Evolutionary conservation across 2,797 vertebrate species (phyloP), one percentile per base, ranked within the genome.

Genomic region (Dendrocincla fuliginosa): DNA sequence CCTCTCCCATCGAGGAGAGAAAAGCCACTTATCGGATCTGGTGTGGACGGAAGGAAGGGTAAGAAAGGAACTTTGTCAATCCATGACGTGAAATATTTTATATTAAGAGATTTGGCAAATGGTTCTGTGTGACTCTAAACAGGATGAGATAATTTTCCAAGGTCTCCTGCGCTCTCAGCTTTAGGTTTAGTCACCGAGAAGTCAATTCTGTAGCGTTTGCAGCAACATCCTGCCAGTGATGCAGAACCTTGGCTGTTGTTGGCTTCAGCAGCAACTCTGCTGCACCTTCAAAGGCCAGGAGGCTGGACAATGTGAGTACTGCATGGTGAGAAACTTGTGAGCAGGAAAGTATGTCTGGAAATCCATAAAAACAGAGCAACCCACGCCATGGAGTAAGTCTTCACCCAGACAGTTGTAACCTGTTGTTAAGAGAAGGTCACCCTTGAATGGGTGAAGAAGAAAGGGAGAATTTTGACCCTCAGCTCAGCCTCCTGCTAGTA

Each of bases 1-100:
- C 22, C 63, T 82, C 76, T 93, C 68, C 76, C 67, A 2, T 35
- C 2, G 4, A 52, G 80, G 33, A 19, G 39, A 41, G 56, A 82
- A 44, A 52, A 39, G 84, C 65, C 86, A 44, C 52, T 93, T 92
- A 67, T 85, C 49, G 42, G 81, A 89, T 82, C 74, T 84, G 95
- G 84, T 71, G 92, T 33, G 95, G 49, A 94, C 55, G 87, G 96
- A 95, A 95, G 94, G 96, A 96, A 96, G 92, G 78, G 74, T 65
- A 78, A 90, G 88, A 96, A 64, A 87, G 93, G 95, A 94, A 84
- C 88, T 94, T 41, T 56, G 90, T 93, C 86, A 56, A 63, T 56
- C 80, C 35, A 3, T 93, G 89, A 95, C 68, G 63, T 65, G 93
- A 90, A 95, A 79, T 93, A 52, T 84, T 94, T 93, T 87, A 71